Conservation (phyloP, 2,888 invertebrate species). For the Drosophila macrothrix region DNA sequence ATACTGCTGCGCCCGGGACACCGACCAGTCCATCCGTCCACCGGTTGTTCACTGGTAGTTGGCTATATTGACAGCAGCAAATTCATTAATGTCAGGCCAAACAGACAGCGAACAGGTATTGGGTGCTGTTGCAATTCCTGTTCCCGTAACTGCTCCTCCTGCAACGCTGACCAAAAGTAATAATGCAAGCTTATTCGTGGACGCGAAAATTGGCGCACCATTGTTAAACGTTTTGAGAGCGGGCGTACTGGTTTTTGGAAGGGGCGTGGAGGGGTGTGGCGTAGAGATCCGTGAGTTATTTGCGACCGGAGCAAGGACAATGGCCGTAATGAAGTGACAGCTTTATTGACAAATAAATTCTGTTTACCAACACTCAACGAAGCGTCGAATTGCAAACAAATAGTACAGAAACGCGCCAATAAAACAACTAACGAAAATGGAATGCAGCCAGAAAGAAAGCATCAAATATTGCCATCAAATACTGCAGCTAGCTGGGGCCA, state of each 20-base stretch:
- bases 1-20: conserved; percentile 33
- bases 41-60: conserved; percentile 37
- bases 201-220: conserved; percentile 56
- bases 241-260: background rate
- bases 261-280: background rate
- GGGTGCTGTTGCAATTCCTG: conserved; percentile 20
- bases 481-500: conserved; percentile 47
- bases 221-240: conserved; percentile 66
- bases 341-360: conserved; percentile 80
- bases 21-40: background rate
- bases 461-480: conserved; percentile 26
- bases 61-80: conserved; percentile 76
- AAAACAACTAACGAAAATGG: conserved; percentile 26
- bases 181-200: conserved; percentile 69
- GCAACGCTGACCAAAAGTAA: conserved; percentile 44
- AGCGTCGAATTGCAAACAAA: conserved; percentile 40
- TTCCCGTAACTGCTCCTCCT: conserved; percentile 1
- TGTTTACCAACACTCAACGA: conserved; percentile 72
- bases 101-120: conserved; percentile 47
- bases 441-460: conserved; percentile 1
- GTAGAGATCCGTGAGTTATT: conserved; percentile 61
- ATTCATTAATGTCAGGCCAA: conserved; percentile 74
- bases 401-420: conserved; percentile 18
- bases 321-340: conserved; percentile 78
- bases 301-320: conserved; percentile 56